A percentile compares a stretch with the other conserved stretches of the same genome.
phyloP scores from a whole-genome alignment of 1,140 invertebrate species.

The Dreissena polymorpha region DNA sequence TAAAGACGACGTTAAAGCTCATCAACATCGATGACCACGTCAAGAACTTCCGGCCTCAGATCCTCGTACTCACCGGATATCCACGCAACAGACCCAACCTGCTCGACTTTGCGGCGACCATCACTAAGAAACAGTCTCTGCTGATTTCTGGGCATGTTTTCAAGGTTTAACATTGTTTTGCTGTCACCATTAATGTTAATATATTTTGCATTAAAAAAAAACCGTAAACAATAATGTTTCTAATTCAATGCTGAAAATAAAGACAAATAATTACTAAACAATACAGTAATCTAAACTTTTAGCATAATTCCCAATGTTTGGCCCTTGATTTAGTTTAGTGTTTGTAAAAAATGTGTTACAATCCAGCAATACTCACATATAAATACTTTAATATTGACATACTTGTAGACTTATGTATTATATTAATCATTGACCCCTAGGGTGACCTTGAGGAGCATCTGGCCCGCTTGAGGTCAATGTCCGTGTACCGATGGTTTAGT shows the following conservation, averaged over 20 bases:
- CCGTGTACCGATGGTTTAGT: slow-evolving; percentile 88
- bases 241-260: no score
- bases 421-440: slow-evolving; percentile 37
- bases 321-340: no score
- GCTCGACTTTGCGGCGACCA: slow-evolving; percentile 93
- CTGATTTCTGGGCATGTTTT: slow-evolving; percentile 95
- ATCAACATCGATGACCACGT: slow-evolving; percentile 95
- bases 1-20: slow-evolving; percentile 91
- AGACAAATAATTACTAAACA: no score
- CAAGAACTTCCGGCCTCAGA: slow-evolving; percentile 96
- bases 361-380: no score
- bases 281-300: no score
- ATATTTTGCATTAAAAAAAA: no score
- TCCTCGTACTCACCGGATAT: slow-evolving; percentile 92
- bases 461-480: slow-evolving; percentile 77
- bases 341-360: no score
- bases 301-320: no score
- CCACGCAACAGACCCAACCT: slow-evolving; percentile 91
- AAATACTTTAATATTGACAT: no score
- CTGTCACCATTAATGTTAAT: background rate
- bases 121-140: slow-evolving; percentile 95
- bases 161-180: slow-evolving; percentile 82
- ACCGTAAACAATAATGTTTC: no score
- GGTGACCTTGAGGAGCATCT: slow-evolving; percentile 68
- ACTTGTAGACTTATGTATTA: no score